A percentile compares a stretch with the other conserved stretches of the same genome.
Evolutionary conservation across 2,888 invertebrate genomes (phyloP).

Genomic region (Volucella zonaria): DNA sequence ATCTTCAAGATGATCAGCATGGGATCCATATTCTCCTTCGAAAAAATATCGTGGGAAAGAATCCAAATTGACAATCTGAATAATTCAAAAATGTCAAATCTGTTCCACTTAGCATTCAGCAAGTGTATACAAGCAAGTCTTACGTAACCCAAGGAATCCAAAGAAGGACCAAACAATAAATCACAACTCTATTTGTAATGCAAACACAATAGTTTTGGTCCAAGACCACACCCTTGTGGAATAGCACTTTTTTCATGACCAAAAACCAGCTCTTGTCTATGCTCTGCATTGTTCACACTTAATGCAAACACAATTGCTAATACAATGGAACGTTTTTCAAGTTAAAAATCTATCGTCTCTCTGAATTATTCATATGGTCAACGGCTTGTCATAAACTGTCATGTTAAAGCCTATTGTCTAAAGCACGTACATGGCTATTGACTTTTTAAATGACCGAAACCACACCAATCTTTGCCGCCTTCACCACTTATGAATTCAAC

Average conservation of each 20-base stretch:
- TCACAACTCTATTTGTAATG: constrained; percentile 4
- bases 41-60: no score
- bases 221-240: constrained; percentile 10
- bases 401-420: constrained; percentile 42
- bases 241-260: neutral
- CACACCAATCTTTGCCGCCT: constrained; percentile 32
- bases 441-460: constrained; percentile 37
- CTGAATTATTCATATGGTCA: constrained; percentile 57
- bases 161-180: neutral
- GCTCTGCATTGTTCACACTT: neutral
- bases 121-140: constrained; percentile 4
- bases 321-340: constrained; percentile 33
- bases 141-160: neutral
- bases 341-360: constrained; percentile 9
- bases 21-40: no score
- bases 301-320: constrained; percentile 35
- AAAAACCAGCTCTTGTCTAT: neutral
- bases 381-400: constrained; percentile 60
- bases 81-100: neutral
- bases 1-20: no score
- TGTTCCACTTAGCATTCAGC: neutral
- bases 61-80: no score
- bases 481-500: constrained; percentile 55
- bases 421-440: constrained; percentile 20
- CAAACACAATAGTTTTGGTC: constrained; percentile 9